phyloP scores from a whole-genome alignment of 2,888 invertebrate species.

The Chelonus formosanus region DNA sequence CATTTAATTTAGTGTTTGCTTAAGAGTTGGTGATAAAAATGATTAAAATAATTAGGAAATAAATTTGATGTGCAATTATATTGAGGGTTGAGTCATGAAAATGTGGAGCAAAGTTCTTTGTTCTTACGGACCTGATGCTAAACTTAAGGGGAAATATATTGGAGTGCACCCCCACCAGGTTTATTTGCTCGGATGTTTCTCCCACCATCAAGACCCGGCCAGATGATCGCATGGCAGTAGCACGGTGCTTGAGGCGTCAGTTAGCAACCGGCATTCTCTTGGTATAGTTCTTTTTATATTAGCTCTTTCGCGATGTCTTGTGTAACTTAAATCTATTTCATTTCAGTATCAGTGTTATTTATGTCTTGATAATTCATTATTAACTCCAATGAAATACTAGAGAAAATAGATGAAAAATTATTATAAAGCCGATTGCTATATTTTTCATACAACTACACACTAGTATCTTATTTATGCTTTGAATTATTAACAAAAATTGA shows the following conservation, averaged over 20 bases:
- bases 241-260: conserved; percentile 55
- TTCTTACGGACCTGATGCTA: conserved; percentile 9
- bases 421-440: conserved; percentile 1
- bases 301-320: conserved; percentile 47
- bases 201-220: conserved; percentile 45
- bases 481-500: not conserved
- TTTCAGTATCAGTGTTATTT: conserved; percentile 6
- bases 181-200: conserved; percentile 38
- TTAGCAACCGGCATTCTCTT: conserved; percentile 63
- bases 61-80: too few relatives aligned
- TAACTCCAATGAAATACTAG: not conserved
- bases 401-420: not conserved
- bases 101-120: conserved; percentile 16
- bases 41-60: too few relatives aligned
- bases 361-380: conserved; percentile 1
- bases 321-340: conserved; percentile 48
- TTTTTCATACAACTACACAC: not conserved
- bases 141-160: conserved; percentile 18
- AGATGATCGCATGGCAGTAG: conserved; percentile 56
- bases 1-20: too few relatives aligned
- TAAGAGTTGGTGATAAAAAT: too few relatives aligned
- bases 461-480: not conserved
- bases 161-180: conserved; percentile 23
- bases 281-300: conserved; percentile 41
- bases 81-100: too few relatives aligned